Evolutionary conservation across 2,797 vertebrate genomes (phyloP), one percentile per base, ranked within the genome.

Genomic region (Pteronotus mesoamericanus): DNA sequence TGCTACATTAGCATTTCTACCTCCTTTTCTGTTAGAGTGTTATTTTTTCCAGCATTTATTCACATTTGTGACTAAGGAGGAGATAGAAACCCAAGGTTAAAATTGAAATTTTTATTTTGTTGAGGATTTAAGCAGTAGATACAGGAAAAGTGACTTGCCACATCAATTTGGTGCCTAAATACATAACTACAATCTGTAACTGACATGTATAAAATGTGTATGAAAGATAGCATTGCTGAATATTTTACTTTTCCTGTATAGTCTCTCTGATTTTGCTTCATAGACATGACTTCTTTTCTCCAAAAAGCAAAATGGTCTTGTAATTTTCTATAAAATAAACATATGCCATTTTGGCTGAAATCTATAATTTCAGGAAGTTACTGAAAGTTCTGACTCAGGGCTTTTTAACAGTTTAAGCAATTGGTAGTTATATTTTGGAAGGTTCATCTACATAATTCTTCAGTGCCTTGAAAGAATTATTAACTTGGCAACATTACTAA

Each of bases 391-490:
- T 98, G 97, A 97, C 98, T 98, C 98, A 98, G 98, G 98, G 97
- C 98, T 98, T 98, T 98, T 97, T 98, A 98, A 98, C 96, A 97
- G 72, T 98, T 97, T 96, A 88, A 98, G 95, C 95, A 97, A 1
- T 18, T 96, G 74, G 95, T 97, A 97, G 94, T 97, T 97, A 95
- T 95, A 96, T 94, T 98, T 96, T 96, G 95, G 94, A 97, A 98
- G 97, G 84, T 92, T 80, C 96, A 95, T 86, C 95, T 84, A 21
- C 95, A 96, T 97, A 96, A 94, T 86, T 98, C 94, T 97, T 96
- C 87, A 98, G 98, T 98, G 97, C 98, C 98, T 98, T 98, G 98
- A 95, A 97, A 97, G 98, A 98, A 96, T 97, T 97, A n/a, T 87
- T 96, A 94, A 97, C 95, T 94, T 96, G 97, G 97, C 97, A 98